A percentile compares a stretch with the other conserved stretches of the same genome.
Conservation (phyloP, 2,113 vertebrate species). For the Typhlomys cinereus region DNA sequence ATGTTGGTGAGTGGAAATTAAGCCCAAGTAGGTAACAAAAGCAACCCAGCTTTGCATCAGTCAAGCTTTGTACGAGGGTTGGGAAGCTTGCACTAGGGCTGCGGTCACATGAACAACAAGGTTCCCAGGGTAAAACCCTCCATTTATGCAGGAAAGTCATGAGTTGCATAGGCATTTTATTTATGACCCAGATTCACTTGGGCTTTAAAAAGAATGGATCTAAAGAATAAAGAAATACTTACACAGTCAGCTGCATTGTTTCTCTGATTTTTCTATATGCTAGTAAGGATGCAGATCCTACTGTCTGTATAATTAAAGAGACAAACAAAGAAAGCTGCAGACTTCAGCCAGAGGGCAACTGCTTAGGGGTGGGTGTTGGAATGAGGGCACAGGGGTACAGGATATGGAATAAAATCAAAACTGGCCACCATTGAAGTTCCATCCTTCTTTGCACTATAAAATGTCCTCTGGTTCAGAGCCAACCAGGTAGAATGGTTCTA, state of each 20-base stretch:
- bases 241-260: slow-evolving; percentile 71
- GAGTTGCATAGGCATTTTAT: not conserved
- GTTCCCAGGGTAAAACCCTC: not conserved
- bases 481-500: slow-evolving; percentile 20
- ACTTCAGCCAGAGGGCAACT: slow-evolving; percentile 67
- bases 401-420: slow-evolving; percentile 60
- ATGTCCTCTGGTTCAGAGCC: slow-evolving; percentile 47
- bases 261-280: slow-evolving; percentile 77
- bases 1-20: slow-evolving; percentile 23
- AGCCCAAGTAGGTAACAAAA: not conserved
- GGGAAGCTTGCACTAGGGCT: not conserved
- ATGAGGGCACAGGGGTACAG: slow-evolving; percentile 44
- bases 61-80: not conserved
- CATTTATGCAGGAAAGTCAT: not conserved
- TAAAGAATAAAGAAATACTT: slow-evolving; percentile 77
- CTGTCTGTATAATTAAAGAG: slow-evolving; percentile 78
- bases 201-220: slow-evolving; percentile 55
- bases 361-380: slow-evolving; percentile 12
- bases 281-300: slow-evolving; percentile 77
- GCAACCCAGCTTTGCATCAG: not conserved
- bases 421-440: slow-evolving; percentile 7
- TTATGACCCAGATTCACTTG: slow-evolving; percentile 44
- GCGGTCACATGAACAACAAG: not conserved
- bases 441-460: slow-evolving; percentile 51
- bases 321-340: slow-evolving; percentile 74